Evolutionary conservation across 53 echinoderm and acorn worm genomes (phyloP), one percentile per base, ranked within the genome.

Genomic region (Holothuria leucospilota): DNA sequence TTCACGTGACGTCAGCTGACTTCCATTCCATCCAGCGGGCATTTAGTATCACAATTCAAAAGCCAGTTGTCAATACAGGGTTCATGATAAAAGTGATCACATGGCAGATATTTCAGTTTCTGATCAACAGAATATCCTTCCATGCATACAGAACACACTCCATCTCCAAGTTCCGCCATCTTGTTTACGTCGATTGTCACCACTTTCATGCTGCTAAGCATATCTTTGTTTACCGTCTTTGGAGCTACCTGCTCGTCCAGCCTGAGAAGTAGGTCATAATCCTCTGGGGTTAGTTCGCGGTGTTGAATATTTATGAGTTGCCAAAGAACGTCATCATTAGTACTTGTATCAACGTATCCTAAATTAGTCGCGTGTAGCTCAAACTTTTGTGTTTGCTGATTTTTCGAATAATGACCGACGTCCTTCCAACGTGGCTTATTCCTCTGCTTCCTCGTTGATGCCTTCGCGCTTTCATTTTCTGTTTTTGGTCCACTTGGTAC

Each of bases 11-110:
- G 53, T 80, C 39, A 86, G 86, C 82, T 93, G 59, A 98, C 92
- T 67, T 95, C 92, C 29, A 92, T 24, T 46, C 95, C 93, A 77
- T 98, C 98, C 29, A 98, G 68, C 12, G 98, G 98, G 64, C 98
- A 98, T 25, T 91, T 89, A 51, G 84, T 92, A 53, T 93, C 93
- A 58, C 95, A 91, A 56, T 86, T 90, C 21, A 87, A 87, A 49
- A 98, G 70, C 98, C 98, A 98, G 56, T 69, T 86, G 39, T 98
- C 95, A 74, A 98, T 98, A 58, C 98, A 98, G 20, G 72, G 61
- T 53, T 81, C 81, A 52, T 98, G 98, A 79, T 91, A 98, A 81
- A 92, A 82, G 30, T 98, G 98, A 59, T 91, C 51, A 65, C 98
- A 98, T 0, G 92, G 91, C 63, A 98, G 80, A 77, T 89, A 93